These are phyloP conservation scores for Drosophila demipolita DNA, from an alignment of 2,888 invertebrate genomes.

Conservation along the genomic window DNA sequence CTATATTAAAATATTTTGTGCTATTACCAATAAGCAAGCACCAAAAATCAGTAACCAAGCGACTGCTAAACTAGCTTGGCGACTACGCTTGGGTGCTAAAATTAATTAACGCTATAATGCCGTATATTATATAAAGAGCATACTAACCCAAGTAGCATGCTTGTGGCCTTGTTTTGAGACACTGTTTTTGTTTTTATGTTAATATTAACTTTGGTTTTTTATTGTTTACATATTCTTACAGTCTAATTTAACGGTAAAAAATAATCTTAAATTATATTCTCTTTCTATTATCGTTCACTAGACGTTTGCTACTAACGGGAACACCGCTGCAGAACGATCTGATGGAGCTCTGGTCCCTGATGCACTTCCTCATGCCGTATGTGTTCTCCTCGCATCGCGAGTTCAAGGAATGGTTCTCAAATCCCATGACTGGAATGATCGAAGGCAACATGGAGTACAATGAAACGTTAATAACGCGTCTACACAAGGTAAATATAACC, in stretches of 20 bases:
- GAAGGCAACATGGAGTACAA: conserved; percentile 97
- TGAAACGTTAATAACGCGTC: conserved; percentile 93
- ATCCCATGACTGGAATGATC: conserved; percentile 98
- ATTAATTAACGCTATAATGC: conserved; percentile 70
- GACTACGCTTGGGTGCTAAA: conserved; percentile 84
- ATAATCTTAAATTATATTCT: not conserved
- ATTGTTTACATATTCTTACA: not conserved
- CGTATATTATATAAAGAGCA: conserved; percentile 63
- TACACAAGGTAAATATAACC: conserved; percentile 91
- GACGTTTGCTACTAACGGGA: conserved; percentile 95
- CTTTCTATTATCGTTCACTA: conserved; percentile 73
- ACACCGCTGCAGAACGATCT: conserved; percentile 98
- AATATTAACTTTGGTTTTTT: not conserved
- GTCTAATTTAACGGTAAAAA: not conserved
- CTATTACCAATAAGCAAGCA: conserved; percentile 36
- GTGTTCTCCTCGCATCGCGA: conserved; percentile 98
- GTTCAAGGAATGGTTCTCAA: conserved; percentile 99
- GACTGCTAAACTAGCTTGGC: conserved; percentile 77
- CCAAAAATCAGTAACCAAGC: conserved; percentile 82
- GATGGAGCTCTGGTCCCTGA: conserved; percentile 98
- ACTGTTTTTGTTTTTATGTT: conserved; percentile 21
- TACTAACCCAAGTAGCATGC: conserved; percentile 62
- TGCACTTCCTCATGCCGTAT: conserved; percentile 99
- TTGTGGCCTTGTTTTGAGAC: conserved; percentile 77
- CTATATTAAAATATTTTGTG: not conserved